Base-by-base conservation (phyloP, 2,888 invertebrate genomes). In the Lathronympha strigana region DNA sequence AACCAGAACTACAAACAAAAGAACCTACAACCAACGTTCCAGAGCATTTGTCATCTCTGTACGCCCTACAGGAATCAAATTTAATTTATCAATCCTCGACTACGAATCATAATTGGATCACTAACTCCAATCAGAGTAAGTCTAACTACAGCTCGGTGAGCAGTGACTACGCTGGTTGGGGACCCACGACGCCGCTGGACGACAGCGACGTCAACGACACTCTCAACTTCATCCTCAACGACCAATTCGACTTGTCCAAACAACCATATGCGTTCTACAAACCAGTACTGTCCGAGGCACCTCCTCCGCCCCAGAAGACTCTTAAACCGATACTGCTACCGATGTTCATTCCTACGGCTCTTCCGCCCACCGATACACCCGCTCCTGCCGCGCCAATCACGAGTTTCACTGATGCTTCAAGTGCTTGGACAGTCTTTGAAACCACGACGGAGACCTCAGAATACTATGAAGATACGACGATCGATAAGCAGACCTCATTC, bases 41-140 rank as follows among this genome's bases (percentile, higher is more conserved):
- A 54, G 80, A 77, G 67, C 76, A 76, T 68, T 69, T 81, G 8
- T 80, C 85, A 49, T 87, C 91, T 9, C 88, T 93, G 1, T 94
- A 86, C 67, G 83, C 93, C 36, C 81, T 95, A 8, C 94, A 95
- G 79, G 93, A 94, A 78, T 91, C 95, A 1, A 94, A 94, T 78
- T 84, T 95, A 63, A 92, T 95, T 61, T 95, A 94, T 73, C 94
- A 95, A 71, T 93, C 94, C 9, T 94, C 94, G 43, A 93, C 93
- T 43, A 82, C 88, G 4, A 88, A 80, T 69, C 87, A 92, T 62
- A 92, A 92, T 66, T 93, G 93, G 92, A 80, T 85, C 64, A 74
- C 77, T 6, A 75, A 82, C 60, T 69, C 71, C 31, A 88, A 87
- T 74, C 77, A 85, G 66, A 87, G 87, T 9, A 82, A 82, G 68